Percentiles rank a stretch among this genome's conserved stretches.
Conservation (phyloP, 1,140 invertebrate species). For the Hestina assimilis region DNA sequence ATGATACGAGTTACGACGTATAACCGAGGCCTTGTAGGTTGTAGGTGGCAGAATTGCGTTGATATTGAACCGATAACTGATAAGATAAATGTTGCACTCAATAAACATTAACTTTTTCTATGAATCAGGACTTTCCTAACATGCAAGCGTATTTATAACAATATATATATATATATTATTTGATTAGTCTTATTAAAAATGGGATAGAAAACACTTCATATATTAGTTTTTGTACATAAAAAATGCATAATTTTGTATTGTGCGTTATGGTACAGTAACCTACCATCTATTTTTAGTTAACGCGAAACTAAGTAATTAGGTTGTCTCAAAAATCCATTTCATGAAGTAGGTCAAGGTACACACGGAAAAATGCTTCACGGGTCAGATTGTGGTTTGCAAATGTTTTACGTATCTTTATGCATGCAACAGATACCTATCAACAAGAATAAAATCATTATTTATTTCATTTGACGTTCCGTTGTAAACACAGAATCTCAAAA, state of each 20-base stretch:
- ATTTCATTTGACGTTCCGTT: too few species aligned
- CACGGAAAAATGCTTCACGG: constrained; percentile 7
- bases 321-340: constrained; percentile 15
- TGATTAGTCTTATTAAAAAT: too few species aligned
- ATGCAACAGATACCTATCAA: too few species aligned
- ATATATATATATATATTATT: too few species aligned
- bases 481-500: too few species aligned
- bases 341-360: constrained; percentile 12
- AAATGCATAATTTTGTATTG: too few species aligned
- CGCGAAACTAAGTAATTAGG: constrained; percentile 5
- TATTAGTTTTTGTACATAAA: too few species aligned
- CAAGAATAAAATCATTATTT: too few species aligned
- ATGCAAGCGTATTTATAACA: neutral
- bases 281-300: too few species aligned
- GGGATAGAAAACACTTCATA: too few species aligned
- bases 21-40: constrained; percentile 45
- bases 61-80: constrained; percentile 70
- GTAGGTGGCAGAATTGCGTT: constrained; percentile 58
- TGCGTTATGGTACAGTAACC: neutral
- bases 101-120: constrained; percentile 38
- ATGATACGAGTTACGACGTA: constrained; percentile 19
- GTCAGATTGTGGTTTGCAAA: constrained; percentile 1
- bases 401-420: neutral
- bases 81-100: constrained; percentile 66
- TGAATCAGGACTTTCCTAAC: constrained; percentile 10